Percentiles rank a stretch among this genome's conserved stretches.
phyloP scores from a whole-genome alignment of 2,797 vertebrate species.

The Sebastes iracundus region DNA sequence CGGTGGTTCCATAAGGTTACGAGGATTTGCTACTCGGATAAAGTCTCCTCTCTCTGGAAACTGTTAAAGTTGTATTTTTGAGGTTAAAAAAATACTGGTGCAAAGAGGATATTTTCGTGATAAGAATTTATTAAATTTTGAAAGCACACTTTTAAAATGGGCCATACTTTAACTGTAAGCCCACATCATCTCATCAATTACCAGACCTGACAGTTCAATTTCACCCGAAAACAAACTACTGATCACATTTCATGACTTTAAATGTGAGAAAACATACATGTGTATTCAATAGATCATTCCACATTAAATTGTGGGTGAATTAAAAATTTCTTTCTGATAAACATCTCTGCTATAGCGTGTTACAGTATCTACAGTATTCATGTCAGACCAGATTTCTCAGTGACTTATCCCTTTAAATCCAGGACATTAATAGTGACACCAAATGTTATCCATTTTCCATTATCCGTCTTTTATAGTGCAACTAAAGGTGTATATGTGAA shows the following conservation, averaged over 20 bases:
- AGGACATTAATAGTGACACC: constrained; percentile 9
- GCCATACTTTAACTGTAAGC: background rate
- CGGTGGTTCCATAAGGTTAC: fast-evolving
- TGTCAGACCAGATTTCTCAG: constrained; percentile 6
- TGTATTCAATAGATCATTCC: constrained; percentile 14
- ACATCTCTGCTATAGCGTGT: constrained; percentile 20
- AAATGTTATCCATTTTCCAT: constrained; percentile 12
- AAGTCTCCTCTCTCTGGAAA: background rate
- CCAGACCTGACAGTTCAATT: background rate
- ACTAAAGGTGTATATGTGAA: constrained; percentile 40
- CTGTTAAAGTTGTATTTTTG: background rate
- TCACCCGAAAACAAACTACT: background rate
- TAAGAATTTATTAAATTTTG: constrained; percentile 49
- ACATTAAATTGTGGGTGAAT: constrained; percentile 28
- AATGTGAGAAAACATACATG: background rate
- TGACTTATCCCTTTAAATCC: constrained; percentile 39
- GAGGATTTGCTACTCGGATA: background rate
- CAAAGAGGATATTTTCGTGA: background rate
- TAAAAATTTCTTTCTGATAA: constrained; percentile 38
- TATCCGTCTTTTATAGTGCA: constrained; percentile 50
- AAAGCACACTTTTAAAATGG: constrained; percentile 8
- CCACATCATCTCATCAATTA: background rate
- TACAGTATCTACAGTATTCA: constrained; percentile 18
- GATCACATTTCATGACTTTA: background rate
- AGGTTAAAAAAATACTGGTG: background rate